Percentiles rank a stretch among this genome's conserved stretches.
phyloP scores from a whole-genome alignment of 2,113 vertebrate species.

The Nycticryphes semicollaris region DNA sequence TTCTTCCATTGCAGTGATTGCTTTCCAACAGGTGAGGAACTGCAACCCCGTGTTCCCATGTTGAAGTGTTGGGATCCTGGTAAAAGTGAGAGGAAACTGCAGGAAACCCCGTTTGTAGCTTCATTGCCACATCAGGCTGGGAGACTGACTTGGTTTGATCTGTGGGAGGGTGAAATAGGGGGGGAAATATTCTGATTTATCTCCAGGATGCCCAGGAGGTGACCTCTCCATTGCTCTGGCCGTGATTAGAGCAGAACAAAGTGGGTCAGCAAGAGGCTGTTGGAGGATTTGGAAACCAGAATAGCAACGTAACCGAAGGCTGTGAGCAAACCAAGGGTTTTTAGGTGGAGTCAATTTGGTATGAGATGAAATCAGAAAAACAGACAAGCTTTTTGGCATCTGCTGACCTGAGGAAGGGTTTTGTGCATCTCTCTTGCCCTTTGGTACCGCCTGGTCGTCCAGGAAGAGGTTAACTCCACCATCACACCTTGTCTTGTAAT shows the following conservation, averaged over 20 bases:
- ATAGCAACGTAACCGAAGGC: neutral
- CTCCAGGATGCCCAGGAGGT: neutral
- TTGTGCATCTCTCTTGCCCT: neutral
- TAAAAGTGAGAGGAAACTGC: neutral
- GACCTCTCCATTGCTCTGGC: neutral
- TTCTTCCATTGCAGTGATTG: neutral
- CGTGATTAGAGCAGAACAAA: neutral
- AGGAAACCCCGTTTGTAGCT: fast-evolving
- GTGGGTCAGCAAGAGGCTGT: neutral
- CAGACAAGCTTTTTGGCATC: neutral
- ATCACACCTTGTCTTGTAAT: neutral
- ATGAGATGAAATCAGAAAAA: neutral
- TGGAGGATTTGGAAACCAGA: neutral
- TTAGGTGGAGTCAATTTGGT: neutral
- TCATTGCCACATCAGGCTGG: neutral
- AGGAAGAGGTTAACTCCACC: neutral
- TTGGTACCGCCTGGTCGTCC: neutral
- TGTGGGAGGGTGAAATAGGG: too few relatives aligned
- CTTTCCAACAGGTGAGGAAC: neutral
- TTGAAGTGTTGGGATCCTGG: neutral
- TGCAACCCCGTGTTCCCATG: fast-evolving
- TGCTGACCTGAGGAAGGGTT: neutral
- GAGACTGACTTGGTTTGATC: neutral
- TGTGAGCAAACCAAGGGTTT: neutral
- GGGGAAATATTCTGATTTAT: neutral